phyloP scores from a whole-genome alignment of 1,140 invertebrate species.

The Tetragonula clypearis region DNA sequence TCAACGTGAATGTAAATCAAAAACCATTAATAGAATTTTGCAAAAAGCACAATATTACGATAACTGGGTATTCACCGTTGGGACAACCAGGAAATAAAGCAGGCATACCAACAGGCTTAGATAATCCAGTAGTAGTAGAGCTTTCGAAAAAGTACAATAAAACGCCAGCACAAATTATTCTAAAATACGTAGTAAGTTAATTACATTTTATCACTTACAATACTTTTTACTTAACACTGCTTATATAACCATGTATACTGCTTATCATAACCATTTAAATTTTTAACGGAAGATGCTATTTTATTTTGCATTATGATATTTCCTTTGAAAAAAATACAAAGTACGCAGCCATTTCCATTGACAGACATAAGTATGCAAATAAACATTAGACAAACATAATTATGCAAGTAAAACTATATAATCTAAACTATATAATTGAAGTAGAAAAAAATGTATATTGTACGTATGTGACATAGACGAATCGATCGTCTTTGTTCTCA shows the following conservation, averaged over 20 bases:
- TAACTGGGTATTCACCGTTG: slow-evolving; percentile 92
- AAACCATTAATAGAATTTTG: slow-evolving; percentile 89
- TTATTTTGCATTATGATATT: not conserved
- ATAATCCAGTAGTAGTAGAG: slow-evolving; percentile 82
- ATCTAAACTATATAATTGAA: not conserved
- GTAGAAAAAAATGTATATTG: not conserved
- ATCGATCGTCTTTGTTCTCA: not conserved
- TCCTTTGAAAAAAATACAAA: not conserved
- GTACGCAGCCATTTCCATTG: not conserved
- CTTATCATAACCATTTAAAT: too few relatives aligned
- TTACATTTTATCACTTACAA: not conserved
- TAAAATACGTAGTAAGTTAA: slow-evolving; percentile 85
- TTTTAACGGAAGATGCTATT: not conserved
- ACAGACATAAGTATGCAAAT: not conserved
- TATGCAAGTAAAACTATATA: not conserved
- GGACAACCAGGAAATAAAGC: slow-evolving; percentile 80
- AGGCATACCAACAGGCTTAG: slow-evolving; percentile 72
- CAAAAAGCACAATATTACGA: slow-evolving; percentile 83
- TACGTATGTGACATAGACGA: not conserved
- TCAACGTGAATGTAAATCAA: slow-evolving; percentile 93
- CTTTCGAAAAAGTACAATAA: slow-evolving; percentile 86
- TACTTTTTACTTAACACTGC: not conserved
- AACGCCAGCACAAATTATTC: slow-evolving; percentile 85
- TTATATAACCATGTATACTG: too few relatives aligned
- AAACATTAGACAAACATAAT: not conserved